Base-by-base conservation (phyloP, 2,797 vertebrate species). In the Esox masquinongy region DNA sequence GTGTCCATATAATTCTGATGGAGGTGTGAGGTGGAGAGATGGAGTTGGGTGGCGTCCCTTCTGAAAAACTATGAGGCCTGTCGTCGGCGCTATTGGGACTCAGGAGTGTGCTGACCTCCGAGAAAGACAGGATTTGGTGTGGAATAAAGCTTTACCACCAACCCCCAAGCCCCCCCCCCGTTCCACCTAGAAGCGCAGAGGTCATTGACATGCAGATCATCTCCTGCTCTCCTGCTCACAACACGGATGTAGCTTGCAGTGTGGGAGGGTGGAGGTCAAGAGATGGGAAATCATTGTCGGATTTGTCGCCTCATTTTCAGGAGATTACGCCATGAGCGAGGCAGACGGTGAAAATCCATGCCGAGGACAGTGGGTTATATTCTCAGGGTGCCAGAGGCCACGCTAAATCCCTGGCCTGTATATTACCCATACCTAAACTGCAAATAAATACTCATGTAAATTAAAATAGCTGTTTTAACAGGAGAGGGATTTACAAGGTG, bases 211-310 rank as follows among this genome's bases (percentile, higher is more conserved):
- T 14, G 56, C 56, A 61, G 53, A n/a, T 7, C n/a, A 15, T n/a
- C n/a, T n/a, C 7, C n/a, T n/a, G 51, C 6, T 4, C 4, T 24
- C n/a, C 22, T 26, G 56, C n/a, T 24, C 56, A 11, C 56, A 61
- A 22, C 56, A 61, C 11, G 22, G 56, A 2, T 12, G 22, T 14
- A 56, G 53, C n/a, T 4, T 1, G 63, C 15, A 12, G 63, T 4
- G 63, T 4, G 29, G 63, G 26, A 17, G 50, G 50, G 14, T 31
- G 63, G 26, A 31, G 61, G 61, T 31, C 61, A 5, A 17, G 61
- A 82, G 79, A 87, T 80, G 80, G 86, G 64, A 91, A 90, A 89
- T 85, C 88, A 79, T 86, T 89, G 77, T 84, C 76, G 86, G 85
- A 90, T 89, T 87, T 84, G 87, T 86, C 77, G 76, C 76, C 84